phyloP scores from a whole-genome alignment of 2,797 vertebrate species.

The Chaetophractus vellerosus region DNA sequence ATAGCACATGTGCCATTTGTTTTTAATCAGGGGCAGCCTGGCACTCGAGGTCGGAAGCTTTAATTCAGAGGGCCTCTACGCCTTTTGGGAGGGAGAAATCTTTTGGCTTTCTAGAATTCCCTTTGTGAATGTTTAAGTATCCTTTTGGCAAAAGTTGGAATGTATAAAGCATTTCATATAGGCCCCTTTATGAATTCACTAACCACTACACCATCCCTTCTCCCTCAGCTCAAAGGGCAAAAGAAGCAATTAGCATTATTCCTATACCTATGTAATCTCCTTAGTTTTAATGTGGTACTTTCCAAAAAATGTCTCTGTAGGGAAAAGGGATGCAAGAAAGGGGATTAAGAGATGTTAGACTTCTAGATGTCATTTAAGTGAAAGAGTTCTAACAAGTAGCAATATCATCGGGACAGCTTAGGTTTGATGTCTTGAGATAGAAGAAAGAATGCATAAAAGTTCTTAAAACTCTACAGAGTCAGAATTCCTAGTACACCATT shows the following conservation, averaged over 20 bases:
- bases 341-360: neutral
- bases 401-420: neutral
- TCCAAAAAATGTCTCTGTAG: neutral
- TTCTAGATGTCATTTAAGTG: constrained; percentile 38
- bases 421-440: neutral
- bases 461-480: neutral
- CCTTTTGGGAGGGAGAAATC: constrained; percentile 69
- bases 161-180: constrained; percentile 57
- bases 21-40: constrained; percentile 82
- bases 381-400: neutral
- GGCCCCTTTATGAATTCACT: constrained; percentile 60
- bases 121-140: constrained; percentile 80
- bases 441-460: neutral
- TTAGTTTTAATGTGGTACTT: neutral
- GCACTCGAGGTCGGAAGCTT: constrained; percentile 79
- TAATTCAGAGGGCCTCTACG: constrained; percentile 78
- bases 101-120: constrained; percentile 76
- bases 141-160: constrained; percentile 71
- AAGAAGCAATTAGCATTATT: constrained; percentile 22
- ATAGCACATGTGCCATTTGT: constrained; percentile 81
- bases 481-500: neutral
- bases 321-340: neutral
- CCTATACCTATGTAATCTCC: neutral
- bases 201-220: neutral
- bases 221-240: neutral